Percentiles rank a stretch among this genome's conserved stretches.
phyloP scores from a whole-genome alignment of 2,113 vertebrate genomes.

The Chaenogobius annularis region DNA sequence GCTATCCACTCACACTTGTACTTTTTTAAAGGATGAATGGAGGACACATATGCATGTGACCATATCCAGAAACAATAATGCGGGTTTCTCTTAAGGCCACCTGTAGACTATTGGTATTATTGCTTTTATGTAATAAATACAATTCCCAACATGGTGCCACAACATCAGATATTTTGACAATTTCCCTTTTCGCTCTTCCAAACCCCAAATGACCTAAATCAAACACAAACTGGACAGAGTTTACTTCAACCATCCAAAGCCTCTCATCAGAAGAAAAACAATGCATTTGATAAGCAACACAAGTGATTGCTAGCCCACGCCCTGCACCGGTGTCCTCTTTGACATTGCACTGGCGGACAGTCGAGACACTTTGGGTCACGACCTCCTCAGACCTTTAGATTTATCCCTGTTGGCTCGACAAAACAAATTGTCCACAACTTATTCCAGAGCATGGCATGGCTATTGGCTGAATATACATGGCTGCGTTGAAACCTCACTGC shows the following conservation, averaged over 20 bases:
- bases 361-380: slow-evolving; percentile 37
- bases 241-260: slow-evolving; percentile 36
- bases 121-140: too few species aligned
- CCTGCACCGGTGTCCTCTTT: slow-evolving; percentile 21
- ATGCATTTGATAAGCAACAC: slow-evolving; percentile 39
- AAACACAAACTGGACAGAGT: slow-evolving; percentile 30
- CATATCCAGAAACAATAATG: background rate
- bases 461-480: slow-evolving; percentile 64
- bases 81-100: too few species aligned
- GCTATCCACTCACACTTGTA: too few species aligned
- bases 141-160: background rate
- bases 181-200: background rate
- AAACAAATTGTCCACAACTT: slow-evolving; percentile 53
- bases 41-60: too few species aligned
- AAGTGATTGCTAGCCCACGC: slow-evolving; percentile 57
- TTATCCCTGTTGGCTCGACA: slow-evolving; percentile 26
- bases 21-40: too few species aligned
- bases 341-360: slow-evolving; percentile 42
- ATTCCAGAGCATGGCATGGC: slow-evolving; percentile 64
- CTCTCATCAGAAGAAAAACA: slow-evolving; percentile 34
- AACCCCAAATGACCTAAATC: background rate
- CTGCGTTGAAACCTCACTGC: slow-evolving; percentile 13
- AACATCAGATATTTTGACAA: background rate
- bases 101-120: too few species aligned
- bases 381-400: slow-evolving; percentile 32